Evolutionary conservation across 2,888 invertebrate genomes (phyloP).

Genomic region (Nebria brevicollis): DNA sequence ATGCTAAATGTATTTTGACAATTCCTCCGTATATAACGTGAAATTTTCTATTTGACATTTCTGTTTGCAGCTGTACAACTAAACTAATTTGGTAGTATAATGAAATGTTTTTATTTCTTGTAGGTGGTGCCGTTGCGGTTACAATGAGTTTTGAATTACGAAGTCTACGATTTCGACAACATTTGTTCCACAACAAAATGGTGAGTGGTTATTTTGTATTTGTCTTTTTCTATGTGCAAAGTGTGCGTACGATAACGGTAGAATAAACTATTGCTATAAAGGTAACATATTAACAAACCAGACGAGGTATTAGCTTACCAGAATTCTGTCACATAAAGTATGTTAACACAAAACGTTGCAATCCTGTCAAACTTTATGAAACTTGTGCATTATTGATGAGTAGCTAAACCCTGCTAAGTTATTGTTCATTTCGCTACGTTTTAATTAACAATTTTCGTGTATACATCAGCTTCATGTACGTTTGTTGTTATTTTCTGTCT

Average conservation of each 20-base stretch:
- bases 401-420: background rate
- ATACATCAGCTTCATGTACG: background rate
- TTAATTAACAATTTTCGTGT: background rate
- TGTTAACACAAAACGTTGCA: background rate
- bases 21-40: constrained; percentile 9
- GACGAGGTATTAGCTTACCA: background rate
- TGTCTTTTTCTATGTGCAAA: background rate
- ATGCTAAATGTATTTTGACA: constrained; percentile 25
- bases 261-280: background rate
- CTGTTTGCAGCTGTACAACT: background rate
- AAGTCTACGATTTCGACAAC: background rate
- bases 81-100: constrained; percentile 26
- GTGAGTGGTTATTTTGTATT: background rate
- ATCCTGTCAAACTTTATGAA: background rate
- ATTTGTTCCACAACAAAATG: background rate
- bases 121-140: background rate
- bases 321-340: background rate
- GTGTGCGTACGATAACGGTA: background rate
- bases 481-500: too few relatives aligned
- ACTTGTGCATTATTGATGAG: background rate
- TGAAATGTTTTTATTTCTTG: constrained; percentile 16
- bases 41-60: constrained; percentile 22
- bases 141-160: background rate
- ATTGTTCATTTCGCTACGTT: background rate
- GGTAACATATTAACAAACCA: background rate